Base-by-base conservation (phyloP, 2,113 vertebrate species). In the Poeciliopsis prolifica region DNA sequence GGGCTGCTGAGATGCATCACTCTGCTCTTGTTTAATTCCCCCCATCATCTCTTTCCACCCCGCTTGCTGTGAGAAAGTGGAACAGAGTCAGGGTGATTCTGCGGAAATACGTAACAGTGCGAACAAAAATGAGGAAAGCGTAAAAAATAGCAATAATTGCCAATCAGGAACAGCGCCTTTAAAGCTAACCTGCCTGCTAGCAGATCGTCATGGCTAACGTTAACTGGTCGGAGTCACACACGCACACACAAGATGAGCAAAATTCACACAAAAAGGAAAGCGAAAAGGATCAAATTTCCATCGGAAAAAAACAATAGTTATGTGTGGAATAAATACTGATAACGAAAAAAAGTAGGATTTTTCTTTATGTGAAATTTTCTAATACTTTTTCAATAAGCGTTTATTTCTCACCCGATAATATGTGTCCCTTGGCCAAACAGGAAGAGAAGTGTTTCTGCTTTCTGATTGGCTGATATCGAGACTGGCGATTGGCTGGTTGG, bases 11-110 rank as follows among this genome's bases (percentile, higher is more conserved):
- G 92, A 79, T 19, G 83, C 84, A 82, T 95, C 95, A 67, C 77
- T 89, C 74, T 94, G 93, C 79, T 95, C 95, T 60, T 95, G 94
- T 78, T 95, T 95, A 33, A 95, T 94, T 14, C 94, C 94, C 62
- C 94, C 94, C 94, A 95, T 94, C 42, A 78, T 83, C 72, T 71
- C 19, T 35, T 67, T 68, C 40, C 19, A 66, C 62, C 22, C 0
- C 61, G 22, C 1, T 61, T 24, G 15, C 31, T 42, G 1, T 33
- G 1, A 0, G 40, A 26, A 17, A n/a, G 22, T 12, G n/a, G 26
- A 65, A 71, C 15, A 2, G 10, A 28, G 3, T 29, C 14, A 4
- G 10, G 17, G 12, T 61, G 9, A n/a, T 10, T 12, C 3, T 33
- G 17, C 8, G 29, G 17, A 28, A 37, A 44, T 0, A 60, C 0